Conservation (phyloP, 2,113 vertebrate species). For the Prolemur simus region DNA sequence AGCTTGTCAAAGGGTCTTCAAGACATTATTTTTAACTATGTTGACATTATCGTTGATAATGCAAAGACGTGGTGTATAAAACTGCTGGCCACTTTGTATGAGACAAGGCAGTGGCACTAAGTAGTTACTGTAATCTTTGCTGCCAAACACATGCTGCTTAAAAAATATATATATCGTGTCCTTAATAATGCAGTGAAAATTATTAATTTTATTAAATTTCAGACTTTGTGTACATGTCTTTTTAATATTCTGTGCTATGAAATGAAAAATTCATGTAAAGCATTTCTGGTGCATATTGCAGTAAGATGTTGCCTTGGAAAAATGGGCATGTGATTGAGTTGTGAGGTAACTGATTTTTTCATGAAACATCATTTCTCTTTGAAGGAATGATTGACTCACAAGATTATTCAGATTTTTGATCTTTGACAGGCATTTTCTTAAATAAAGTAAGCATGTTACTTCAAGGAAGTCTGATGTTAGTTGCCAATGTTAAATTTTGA, state of each 20-base stretch:
- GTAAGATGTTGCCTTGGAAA: not conserved
- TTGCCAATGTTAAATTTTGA: not conserved
- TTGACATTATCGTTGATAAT: not conserved
- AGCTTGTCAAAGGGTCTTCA: not conserved
- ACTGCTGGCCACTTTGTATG: not conserved
- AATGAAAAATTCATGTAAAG: not conserved
- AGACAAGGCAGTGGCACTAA: not conserved
- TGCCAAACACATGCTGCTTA: not conserved
- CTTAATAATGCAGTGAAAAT: not conserved
- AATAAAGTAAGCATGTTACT: not conserved
- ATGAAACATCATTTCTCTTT: not conserved
- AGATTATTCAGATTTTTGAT: not conserved
- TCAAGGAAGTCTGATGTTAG: not conserved
- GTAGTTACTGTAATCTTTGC: not conserved
- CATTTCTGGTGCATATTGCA: not conserved
- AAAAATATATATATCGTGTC: not conserved
- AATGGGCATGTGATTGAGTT: not conserved
- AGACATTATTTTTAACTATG: not conserved
- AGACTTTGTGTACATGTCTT: not conserved
- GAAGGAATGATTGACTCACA: not conserved
- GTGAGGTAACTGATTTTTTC: not conserved
- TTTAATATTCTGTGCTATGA: not conserved
- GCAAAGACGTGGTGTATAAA: not conserved
- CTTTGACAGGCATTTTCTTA: not conserved
- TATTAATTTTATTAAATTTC: not conserved